Base-by-base conservation (phyloP, 1,140 invertebrate genomes). In the Bombus turneri region DNA sequence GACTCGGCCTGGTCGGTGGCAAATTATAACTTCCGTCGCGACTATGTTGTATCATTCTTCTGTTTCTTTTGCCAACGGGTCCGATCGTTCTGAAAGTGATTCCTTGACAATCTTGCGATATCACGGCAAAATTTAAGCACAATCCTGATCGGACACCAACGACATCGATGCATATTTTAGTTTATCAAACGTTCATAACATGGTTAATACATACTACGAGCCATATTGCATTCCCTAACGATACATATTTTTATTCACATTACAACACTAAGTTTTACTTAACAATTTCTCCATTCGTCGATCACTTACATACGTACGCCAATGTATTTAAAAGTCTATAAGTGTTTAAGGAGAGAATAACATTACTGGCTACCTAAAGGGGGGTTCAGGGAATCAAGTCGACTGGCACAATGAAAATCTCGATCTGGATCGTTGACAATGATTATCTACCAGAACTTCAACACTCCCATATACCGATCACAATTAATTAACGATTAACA, bases 1-100 rank as follows among this genome's bases (percentile, higher is more conserved):
- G 91, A 86, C 87, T 91, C 71, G 92, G 90, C 90, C 93, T 94
- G 77, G 92, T 79, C 68, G 90, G 91, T 77, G 90, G 88, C 82
- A 94, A 92, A 85, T 94, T 94, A 93, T 94, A 94, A 93, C 92
- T 94, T 81, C 92, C 94, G 37, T 95, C 94, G 89, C 92, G 91
- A 94, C 91, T 91, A 91, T 94, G 94, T 87, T 94, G 94, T 83
- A 93, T 88, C 82, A 81, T 83, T 92, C 93, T 91, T 92, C 94
- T 92, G 53, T 95, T 94, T 92, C 93, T 93, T 92, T 95, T 95
- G 90, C 94, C 94, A 81, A 93, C 84, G 85, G 93, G 94, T 92
- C 93, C 94, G 83, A 95, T 90, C 83, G 93, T 94, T 95, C 95
- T 95, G 94, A 95, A 95, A 95, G 90, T 93, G 90, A 95, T 94